Conservation (phyloP, 2,888 invertebrate genomes). For the Eulithis testata region DNA sequence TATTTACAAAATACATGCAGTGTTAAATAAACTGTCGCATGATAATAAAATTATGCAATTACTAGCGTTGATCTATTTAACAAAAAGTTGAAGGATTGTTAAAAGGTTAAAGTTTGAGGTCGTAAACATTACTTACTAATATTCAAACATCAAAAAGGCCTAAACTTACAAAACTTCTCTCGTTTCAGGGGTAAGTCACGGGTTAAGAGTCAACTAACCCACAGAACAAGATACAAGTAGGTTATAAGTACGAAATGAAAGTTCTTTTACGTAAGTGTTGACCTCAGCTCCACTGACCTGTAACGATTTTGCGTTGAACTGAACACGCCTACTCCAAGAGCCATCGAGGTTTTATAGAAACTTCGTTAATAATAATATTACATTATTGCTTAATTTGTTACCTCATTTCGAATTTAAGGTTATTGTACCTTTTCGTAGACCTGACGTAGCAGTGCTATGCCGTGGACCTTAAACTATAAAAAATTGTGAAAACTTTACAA, state of each 20-base stretch:
- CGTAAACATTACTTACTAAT: no score
- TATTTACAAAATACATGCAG: no score
- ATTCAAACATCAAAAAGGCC: neutral
- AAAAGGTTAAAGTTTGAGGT: no score
- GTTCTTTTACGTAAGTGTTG: constrained; percentile 33
- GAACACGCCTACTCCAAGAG: constrained; percentile 30
- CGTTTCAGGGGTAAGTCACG: neutral
- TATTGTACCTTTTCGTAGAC: constrained; percentile 10
- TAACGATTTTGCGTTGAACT: constrained; percentile 41
- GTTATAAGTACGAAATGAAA: constrained; percentile 15
- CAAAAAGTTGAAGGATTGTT: no score
- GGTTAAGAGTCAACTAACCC: neutral
- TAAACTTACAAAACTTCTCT: neutral
- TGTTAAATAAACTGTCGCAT: no score
- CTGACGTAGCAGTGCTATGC: constrained; percentile 9
- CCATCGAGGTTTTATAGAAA: constrained; percentile 31
- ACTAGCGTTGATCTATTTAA: no score
- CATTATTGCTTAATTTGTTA: constrained; percentile 16
- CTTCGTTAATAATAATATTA: constrained; percentile 3
- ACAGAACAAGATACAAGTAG: constrained; percentile 13
- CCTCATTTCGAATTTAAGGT: constrained; percentile 17
- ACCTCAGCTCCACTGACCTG: constrained; percentile 40
- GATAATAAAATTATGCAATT: no score
- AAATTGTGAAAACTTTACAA: neutral
- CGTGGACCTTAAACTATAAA: neutral